Conservation (phyloP, 2,888 invertebrate genomes). For the Luperina testacea region DNA sequence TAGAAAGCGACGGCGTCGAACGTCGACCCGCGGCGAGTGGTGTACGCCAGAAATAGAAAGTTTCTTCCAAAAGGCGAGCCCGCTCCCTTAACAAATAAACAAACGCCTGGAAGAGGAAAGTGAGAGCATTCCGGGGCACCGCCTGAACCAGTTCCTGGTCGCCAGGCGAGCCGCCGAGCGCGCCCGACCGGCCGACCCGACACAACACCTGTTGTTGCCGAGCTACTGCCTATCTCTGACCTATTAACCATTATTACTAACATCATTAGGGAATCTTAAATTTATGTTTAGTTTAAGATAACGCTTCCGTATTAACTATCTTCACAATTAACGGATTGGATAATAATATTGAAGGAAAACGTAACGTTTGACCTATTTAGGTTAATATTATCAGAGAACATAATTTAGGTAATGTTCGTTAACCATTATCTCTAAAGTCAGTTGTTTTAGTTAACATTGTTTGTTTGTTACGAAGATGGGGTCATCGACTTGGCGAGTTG, state of each 20-base stretch:
- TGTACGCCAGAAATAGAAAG: conserved; percentile 89
- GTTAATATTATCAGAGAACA: conserved; percentile 32
- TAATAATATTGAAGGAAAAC: conserved; percentile 62
- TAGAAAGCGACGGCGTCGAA: conserved; percentile 87
- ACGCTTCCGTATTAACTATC: conserved; percentile 68
- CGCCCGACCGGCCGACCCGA: conserved; percentile 61
- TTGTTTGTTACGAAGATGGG: conserved; percentile 67
- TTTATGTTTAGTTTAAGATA: conserved; percentile 67
- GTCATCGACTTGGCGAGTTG: conserved; percentile 83
- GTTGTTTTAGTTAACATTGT: conserved; percentile 42
- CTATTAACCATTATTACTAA: conserved; percentile 82
- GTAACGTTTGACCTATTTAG: conserved; percentile 58
- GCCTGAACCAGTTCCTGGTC: conserved; percentile 81
- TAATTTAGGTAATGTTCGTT: conserved; percentile 21
- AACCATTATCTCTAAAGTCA: conserved; percentile 10
- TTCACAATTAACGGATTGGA: conserved; percentile 71
- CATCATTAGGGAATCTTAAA: conserved; percentile 73
- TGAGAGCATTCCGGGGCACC: conserved; percentile 84
- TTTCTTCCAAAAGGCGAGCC: conserved; percentile 82
- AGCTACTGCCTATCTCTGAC: conserved; percentile 76
- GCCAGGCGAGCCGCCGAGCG: conserved; percentile 61
- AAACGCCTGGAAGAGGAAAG: conserved; percentile 86
- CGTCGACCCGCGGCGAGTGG: conserved; percentile 87
- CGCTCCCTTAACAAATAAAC: conserved; percentile 89
- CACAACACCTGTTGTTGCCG: conserved; percentile 71